Evolutionary conservation across 2,888 invertebrate genomes (phyloP).

Genomic region (Andrena hattorfiana): DNA sequence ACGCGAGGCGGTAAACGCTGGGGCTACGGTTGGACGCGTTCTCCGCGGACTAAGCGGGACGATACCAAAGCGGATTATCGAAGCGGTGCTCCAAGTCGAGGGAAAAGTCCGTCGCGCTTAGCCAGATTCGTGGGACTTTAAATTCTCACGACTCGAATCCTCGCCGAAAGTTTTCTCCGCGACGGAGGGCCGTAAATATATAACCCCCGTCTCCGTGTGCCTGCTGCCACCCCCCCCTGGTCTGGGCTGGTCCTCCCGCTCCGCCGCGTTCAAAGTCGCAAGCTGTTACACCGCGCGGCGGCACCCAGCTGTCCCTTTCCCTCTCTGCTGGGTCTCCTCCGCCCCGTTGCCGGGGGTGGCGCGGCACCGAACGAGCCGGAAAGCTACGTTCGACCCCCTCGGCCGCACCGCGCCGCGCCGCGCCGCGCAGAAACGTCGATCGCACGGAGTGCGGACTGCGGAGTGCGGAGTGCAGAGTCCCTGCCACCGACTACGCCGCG

Average conservation of each 20-base stretch:
- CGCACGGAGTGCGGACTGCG: slow-evolving; percentile 23
- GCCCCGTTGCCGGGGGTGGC: not conserved
- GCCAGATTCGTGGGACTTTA: slow-evolving; percentile 72
- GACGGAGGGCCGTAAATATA: slow-evolving; percentile 67
- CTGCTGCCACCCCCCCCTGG: not conserved
- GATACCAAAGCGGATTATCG: slow-evolving; percentile 72
- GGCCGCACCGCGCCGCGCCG: not conserved
- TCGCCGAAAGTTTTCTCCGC: slow-evolving; percentile 68
- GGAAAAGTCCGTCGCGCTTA: slow-evolving; percentile 68
- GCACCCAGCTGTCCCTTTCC: slow-evolving; percentile 52
- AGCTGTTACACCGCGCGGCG: slow-evolving; percentile 74
- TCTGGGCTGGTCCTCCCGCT: slow-evolving; percentile 7
- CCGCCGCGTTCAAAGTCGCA: slow-evolving; percentile 70
- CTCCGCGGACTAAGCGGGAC: slow-evolving; percentile 27
- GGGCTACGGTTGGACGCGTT: not conserved
- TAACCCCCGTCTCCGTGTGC: slow-evolving; percentile 37
- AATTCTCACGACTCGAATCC: slow-evolving; percentile 73
- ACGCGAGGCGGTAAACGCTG: slow-evolving; percentile 29
- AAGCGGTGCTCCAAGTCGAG: slow-evolving; percentile 53
- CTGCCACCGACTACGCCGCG: slow-evolving; percentile 61
- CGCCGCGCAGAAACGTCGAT: slow-evolving; percentile 43
- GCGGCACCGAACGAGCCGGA: not conserved
- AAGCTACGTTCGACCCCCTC: slow-evolving; percentile 20
- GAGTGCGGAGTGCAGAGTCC: slow-evolving; percentile 33
- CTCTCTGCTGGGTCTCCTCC: slow-evolving; percentile 23